Conservation (phyloP, 2,888 invertebrate genomes). For the Acanthosepion esculentum region DNA sequence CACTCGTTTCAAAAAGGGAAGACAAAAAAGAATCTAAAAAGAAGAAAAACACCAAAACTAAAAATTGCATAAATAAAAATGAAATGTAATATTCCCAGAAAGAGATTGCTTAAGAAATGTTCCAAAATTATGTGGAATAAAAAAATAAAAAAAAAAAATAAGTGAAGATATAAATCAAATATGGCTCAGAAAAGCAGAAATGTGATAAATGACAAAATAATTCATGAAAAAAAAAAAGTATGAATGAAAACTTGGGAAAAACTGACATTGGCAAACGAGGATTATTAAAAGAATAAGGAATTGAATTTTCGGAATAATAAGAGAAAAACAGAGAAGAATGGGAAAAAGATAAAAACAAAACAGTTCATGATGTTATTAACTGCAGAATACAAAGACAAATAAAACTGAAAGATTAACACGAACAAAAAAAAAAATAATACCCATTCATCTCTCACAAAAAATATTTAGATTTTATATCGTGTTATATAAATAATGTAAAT, state of each 20-base stretch:
- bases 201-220: not conserved
- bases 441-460: not conserved
- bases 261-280: not conserved
- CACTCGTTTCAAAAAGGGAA: too few species aligned
- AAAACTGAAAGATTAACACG: not conserved
- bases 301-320: not conserved
- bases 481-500: not conserved
- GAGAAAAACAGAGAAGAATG: not conserved
- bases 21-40: not conserved
- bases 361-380: not conserved
- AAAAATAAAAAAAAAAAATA: not conserved
- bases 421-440: not conserved
- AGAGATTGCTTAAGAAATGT: not conserved
- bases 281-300: conserved; percentile 33
- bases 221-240: not conserved
- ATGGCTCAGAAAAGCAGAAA: not conserved
- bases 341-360: not conserved
- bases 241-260: too few species aligned
- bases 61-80: too few species aligned
- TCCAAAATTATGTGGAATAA: not conserved
- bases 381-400: not conserved
- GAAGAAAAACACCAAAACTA: not conserved
- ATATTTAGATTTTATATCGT: not conserved
- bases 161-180: not conserved
- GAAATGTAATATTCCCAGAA: not conserved